Evolutionary conservation across 92 coral and sea anemone genomes (phyloP).

Genomic region (Metridium senile): DNA sequence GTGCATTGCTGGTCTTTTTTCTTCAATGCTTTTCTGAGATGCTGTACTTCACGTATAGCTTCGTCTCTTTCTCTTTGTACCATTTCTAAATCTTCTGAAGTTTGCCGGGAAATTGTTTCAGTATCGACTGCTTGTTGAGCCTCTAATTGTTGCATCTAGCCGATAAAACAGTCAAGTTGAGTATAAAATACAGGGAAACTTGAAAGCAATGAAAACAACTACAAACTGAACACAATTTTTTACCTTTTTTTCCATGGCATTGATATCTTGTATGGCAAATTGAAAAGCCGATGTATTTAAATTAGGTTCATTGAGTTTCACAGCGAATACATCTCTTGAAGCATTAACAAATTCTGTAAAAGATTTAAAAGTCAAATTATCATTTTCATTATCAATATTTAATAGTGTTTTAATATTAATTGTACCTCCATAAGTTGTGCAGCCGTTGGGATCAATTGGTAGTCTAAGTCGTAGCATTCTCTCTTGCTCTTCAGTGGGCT

Average conservation of each 20-base stretch:
- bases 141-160: slow-evolving; percentile 50
- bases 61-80: slow-evolving; percentile 85
- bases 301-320: slow-evolving; percentile 70
- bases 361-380: background rate
- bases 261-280: slow-evolving; percentile 89
- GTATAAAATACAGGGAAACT: slow-evolving; percentile 1
- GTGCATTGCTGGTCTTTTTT: slow-evolving; percentile 66
- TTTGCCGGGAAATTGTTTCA: slow-evolving; percentile 55
- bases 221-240: background rate
- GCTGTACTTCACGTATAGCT: slow-evolving; percentile 82
- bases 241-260: slow-evolving; percentile 42
- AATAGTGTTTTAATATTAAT: background rate
- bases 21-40: slow-evolving; percentile 67
- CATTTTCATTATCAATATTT: too few relatives aligned
- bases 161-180: background rate
- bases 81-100: slow-evolving; percentile 72
- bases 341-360: slow-evolving; percentile 77
- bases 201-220: background rate
- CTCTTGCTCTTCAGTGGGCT: slow-evolving; percentile 88
- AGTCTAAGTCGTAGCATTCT: slow-evolving; percentile 73
- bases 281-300: slow-evolving; percentile 76
- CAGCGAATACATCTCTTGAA: slow-evolving; percentile 79
- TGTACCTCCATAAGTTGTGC: slow-evolving; percentile 91
- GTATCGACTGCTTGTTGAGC: slow-evolving; percentile 51
- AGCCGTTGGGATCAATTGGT: slow-evolving; percentile 78